A percentile compares a stretch with the other conserved stretches of the same genome.
phyloP scores from a whole-genome alignment of 1,140 invertebrate species.

The Papilio helenus region DNA sequence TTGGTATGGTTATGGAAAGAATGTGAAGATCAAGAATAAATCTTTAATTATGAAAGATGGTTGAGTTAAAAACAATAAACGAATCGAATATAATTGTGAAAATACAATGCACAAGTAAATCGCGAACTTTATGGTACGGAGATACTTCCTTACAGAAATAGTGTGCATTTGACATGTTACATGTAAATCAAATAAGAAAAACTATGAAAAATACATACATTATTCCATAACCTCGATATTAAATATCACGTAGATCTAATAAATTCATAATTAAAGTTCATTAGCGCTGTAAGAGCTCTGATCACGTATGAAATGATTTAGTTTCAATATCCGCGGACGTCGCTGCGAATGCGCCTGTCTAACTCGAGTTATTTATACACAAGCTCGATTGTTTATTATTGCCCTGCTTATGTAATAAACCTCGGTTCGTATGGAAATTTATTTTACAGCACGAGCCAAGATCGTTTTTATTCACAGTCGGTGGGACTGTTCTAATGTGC shows the following conservation, averaged over 20 bases:
- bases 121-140: too few species aligned
- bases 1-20: too few species aligned
- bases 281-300: slow-evolving; percentile 60
- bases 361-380: slow-evolving; percentile 65
- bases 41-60: too few species aligned
- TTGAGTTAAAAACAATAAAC: too few species aligned
- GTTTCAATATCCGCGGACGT: slow-evolving; percentile 70
- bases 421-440: slow-evolving; percentile 62
- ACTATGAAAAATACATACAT: background rate
- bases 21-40: too few species aligned
- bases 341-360: slow-evolving; percentile 67
- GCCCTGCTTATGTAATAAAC: slow-evolving; percentile 64
- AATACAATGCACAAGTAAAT: too few species aligned
- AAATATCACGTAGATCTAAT: slow-evolving; percentile 47
- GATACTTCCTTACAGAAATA: too few species aligned
- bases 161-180: too few species aligned
- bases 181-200: background rate
- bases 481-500: slow-evolving; percentile 29
- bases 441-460: slow-evolving; percentile 51
- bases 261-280: slow-evolving; percentile 72
- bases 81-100: too few species aligned
- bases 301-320: slow-evolving; percentile 73
- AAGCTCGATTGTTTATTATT: slow-evolving; percentile 70
- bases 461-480: slow-evolving; percentile 43
- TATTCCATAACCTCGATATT: too few species aligned